Evolutionary conservation across 2,113 vertebrate genomes (phyloP), one percentile per base, ranked within the genome.

Genomic region (Nothoprocta perdicaria): DNA sequence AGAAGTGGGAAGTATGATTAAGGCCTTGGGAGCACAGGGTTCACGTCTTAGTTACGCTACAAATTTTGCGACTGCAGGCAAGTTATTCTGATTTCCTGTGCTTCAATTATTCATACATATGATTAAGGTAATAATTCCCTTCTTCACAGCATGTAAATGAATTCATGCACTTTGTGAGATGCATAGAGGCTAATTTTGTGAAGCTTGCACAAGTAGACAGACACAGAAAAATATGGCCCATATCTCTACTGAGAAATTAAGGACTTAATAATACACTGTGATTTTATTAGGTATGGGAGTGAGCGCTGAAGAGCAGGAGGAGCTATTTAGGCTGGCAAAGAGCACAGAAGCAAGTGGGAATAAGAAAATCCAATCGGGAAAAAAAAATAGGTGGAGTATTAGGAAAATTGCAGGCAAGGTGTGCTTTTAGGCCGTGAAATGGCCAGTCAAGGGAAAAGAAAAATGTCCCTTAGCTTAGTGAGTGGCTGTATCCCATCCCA

Each of bases 51-150:
- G 88, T 57, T 90, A 82, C 1, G 5, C 84, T 77, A 92, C 79
- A 83, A 63, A 93, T 94, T 85, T 46, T 92, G 86, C 89, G 81
- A 82, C 92, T 93, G 79, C 79, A 84, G 86, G 91, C 94, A 93
- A 87, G 84, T 80, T 85, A 85, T 41, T 78, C 81, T 50, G 84
- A 93, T 94, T 93, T 92, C 89, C 81, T 45, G 38, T 50, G 75
- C 72, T 95, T 95, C 87, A 95, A 87, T 92, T 95, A 94, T 95
- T 92, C 89, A 95, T 85, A 95, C 0, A 0, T 88, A 81, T 67
- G 83, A 94, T 94, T 94, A 96, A 92, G 76, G 92, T 84, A 95
- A 65, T 94, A 92, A 95, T 85, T 94, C 89, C 89, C 82, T 77
- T 80, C 86, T 82, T 94, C 46, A 33, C 69, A 83, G 86, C 60